Percentiles rank a stretch among this genome's conserved stretches.
Conservation (phyloP, 2,888 invertebrate genomes). For the Metallyticus violacea region DNA sequence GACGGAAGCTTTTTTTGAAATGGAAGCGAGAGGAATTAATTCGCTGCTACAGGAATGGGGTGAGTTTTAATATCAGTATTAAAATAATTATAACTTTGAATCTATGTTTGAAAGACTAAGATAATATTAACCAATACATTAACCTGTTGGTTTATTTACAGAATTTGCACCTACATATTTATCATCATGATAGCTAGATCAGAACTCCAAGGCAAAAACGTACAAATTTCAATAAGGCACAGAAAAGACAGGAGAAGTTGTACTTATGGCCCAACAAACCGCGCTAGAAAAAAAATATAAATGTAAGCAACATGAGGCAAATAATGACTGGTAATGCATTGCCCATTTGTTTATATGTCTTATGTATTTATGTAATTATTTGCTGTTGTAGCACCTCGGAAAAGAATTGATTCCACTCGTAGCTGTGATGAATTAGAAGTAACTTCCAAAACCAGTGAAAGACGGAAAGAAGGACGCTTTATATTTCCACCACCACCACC, state of each 20-base stretch:
- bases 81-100: neutral
- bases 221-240: neutral
- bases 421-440: neutral
- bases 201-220: neutral
- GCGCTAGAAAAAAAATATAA: neutral
- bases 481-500: slow-evolving; percentile 3
- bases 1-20: neutral
- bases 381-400: neutral
- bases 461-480: neutral
- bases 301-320: neutral
- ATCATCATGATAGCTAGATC: neutral
- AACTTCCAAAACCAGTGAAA: neutral
- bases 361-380: neutral
- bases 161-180: neutral
- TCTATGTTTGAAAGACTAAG: neutral
- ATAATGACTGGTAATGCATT: neutral
- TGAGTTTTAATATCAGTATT: neutral
- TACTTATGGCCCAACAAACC: slow-evolving; percentile 3
- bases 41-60: neutral
- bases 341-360: neutral
- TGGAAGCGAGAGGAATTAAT: neutral
- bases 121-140: neutral
- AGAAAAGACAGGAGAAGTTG: neutral
- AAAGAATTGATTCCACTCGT: neutral
- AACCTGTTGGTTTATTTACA: neutral